phyloP scores from a whole-genome alignment of 2,113 vertebrate genomes.

The Epinephelus lanceolatus region DNA sequence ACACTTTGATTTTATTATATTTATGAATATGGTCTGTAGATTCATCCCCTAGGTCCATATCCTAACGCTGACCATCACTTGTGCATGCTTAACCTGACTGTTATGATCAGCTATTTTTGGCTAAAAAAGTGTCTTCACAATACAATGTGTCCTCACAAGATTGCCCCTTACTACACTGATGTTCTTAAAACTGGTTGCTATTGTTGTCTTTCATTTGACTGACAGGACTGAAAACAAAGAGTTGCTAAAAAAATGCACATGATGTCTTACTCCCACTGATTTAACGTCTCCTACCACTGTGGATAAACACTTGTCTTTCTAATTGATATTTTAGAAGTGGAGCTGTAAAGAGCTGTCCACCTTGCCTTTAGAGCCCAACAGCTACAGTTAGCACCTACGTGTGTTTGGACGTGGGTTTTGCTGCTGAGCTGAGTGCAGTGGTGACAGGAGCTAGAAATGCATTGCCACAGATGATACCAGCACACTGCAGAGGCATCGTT shows the following conservation, averaged over 20 bases:
- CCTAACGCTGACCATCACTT: neutral
- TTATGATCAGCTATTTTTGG: neutral
- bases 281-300: neutral
- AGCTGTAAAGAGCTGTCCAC: slow-evolving; percentile 18
- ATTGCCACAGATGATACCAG: neutral
- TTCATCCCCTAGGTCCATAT: neutral
- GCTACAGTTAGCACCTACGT: slow-evolving; percentile 47
- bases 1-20: slow-evolving; percentile 22
- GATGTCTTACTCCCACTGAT: neutral
- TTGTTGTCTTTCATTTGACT: neutral
- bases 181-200: neutral
- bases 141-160: neutral
- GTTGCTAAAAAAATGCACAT: slow-evolving; percentile 16
- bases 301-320: slow-evolving; percentile 2
- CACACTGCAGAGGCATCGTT: slow-evolving; percentile 37
- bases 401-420: slow-evolving; percentile 34
- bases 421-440: slow-evolving; percentile 31
- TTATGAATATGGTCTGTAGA: slow-evolving; percentile 2
- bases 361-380: slow-evolving; percentile 35
- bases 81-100: neutral
- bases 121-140: slow-evolving; percentile 9
- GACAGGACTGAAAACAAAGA: slow-evolving; percentile 12
- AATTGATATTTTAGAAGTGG: slow-evolving; percentile 14
- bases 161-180: too few species aligned
- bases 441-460: slow-evolving; percentile 37